A percentile compares a stretch with the other conserved stretches of the same genome.
phyloP scores from a whole-genome alignment of 92 coral and sea anemone genomes.

The Epizoanthus illoricatus region DNA sequence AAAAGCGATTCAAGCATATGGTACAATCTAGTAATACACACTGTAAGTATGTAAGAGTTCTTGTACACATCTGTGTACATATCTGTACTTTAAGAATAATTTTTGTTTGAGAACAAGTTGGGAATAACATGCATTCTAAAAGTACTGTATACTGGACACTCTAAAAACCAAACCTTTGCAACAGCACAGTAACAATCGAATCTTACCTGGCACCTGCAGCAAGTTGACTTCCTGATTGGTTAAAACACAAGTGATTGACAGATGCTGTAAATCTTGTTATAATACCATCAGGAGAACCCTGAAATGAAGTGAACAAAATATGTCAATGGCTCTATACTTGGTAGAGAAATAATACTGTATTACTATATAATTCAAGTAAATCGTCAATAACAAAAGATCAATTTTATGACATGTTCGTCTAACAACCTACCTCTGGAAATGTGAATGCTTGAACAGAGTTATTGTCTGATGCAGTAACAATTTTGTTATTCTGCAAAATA shows the following conservation, averaged over 20 bases:
- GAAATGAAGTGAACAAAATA: not conserved
- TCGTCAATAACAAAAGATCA: not conserved
- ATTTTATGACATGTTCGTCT: no score
- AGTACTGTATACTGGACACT: not conserved
- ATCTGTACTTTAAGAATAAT: no score
- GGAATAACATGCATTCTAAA: no score
- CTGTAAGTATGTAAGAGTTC: no score
- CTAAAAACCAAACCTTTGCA: not conserved
- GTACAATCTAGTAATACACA: no score
- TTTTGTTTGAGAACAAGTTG: no score
- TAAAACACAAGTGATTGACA: conserved; percentile 87
- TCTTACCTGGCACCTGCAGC: conserved; percentile 94
- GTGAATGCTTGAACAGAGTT: conserved; percentile 91
- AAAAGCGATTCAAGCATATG: no score
- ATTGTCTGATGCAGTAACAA: conserved; percentile 90
- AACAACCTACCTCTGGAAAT: conserved; percentile 80
- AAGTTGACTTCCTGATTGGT: conserved; percentile 82
- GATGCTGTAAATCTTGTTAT: conserved; percentile 91
- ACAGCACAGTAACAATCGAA: not conserved
- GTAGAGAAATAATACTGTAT: not conserved
- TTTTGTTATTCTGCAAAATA: conserved; percentile 75
- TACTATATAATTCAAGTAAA: not conserved
- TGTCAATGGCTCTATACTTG: not conserved
- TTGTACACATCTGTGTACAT: no score
- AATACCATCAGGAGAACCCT: conserved; percentile 98